Evolutionary conservation across 1,140 invertebrate species (phyloP).

Genomic region (Leptinotarsa lineolata): DNA sequence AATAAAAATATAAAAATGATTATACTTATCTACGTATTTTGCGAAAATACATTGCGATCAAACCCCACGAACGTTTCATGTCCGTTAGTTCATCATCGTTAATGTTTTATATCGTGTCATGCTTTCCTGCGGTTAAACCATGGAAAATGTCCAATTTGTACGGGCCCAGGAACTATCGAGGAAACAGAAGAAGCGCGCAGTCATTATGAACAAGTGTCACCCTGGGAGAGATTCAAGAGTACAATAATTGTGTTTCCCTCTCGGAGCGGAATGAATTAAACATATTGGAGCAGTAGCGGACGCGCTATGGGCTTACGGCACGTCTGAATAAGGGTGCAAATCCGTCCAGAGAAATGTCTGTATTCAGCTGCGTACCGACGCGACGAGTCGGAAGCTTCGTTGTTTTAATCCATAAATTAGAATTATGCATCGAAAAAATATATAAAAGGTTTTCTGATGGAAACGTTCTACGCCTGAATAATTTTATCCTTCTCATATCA

Average conservation of each 20-base stretch:
- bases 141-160: not conserved
- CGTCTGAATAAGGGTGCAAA: slow-evolving; percentile 18
- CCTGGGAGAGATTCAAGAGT: slow-evolving; percentile 52
- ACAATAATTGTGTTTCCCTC: slow-evolving; percentile 52
- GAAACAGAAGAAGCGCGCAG: slow-evolving; percentile 38
- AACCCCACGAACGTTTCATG: too few relatives aligned
- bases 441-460: too few relatives aligned
- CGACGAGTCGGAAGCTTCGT: not conserved
- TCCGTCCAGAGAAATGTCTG: not conserved
- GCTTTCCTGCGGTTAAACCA: not conserved
- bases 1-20: too few relatives aligned
- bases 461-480: too few relatives aligned
- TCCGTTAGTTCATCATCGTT: too few relatives aligned
- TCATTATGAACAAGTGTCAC: slow-evolving; percentile 54
- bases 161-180: not conserved
- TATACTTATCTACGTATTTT: too few relatives aligned
- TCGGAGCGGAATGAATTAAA: slow-evolving; percentile 51
- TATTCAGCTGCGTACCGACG: not conserved
- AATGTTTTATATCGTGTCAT: too few relatives aligned
- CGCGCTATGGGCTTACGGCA: not conserved
- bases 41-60: too few relatives aligned
- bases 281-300: slow-evolving; percentile 38
- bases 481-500: too few relatives aligned
- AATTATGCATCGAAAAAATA: not conserved
- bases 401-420: not conserved